Percentiles rank a stretch among this genome's conserved stretches.
Evolutionary conservation across 2,888 invertebrate species (phyloP).

Genomic region (Ganaspis brasiliensis): DNA sequence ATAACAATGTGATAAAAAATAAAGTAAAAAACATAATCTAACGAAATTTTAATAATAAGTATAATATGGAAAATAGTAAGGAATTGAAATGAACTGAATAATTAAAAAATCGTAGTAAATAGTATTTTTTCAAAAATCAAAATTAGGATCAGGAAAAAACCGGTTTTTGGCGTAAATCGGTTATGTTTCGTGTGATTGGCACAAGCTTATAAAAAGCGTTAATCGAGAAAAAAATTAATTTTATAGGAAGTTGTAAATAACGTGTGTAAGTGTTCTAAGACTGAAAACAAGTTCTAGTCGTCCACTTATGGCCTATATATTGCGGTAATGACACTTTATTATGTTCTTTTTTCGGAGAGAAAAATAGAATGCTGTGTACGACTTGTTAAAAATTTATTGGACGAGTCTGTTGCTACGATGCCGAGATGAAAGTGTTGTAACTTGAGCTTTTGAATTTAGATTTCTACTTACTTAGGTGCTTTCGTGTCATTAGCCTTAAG

Average conservation of each 20-base stretch:
- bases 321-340: slow-evolving; percentile 14
- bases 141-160: neutral
- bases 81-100: too few species aligned
- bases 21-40: too few species aligned
- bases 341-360: slow-evolving; percentile 13
- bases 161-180: neutral
- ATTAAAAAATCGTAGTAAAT: too few species aligned
- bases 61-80: too few species aligned
- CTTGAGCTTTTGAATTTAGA: slow-evolving; percentile 20
- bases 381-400: slow-evolving; percentile 9
- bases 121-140: too few species aligned
- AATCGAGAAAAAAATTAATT: neutral
- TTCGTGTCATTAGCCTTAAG: slow-evolving; percentile 25
- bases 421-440: slow-evolving; percentile 11
- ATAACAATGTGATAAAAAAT: too few species aligned
- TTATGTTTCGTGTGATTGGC: neutral
- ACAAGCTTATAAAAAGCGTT: neutral
- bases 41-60: too few species aligned
- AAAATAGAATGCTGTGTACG: slow-evolving; percentile 6
- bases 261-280: neutral
- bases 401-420: neutral
- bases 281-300: slow-evolving; percentile 18
- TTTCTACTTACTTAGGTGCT: slow-evolving; percentile 8
- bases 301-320: slow-evolving; percentile 12
- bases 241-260: slow-evolving; percentile 37